Base-by-base conservation (phyloP, 2,113 vertebrate species). In the Pogonocichla stellata region DNA sequence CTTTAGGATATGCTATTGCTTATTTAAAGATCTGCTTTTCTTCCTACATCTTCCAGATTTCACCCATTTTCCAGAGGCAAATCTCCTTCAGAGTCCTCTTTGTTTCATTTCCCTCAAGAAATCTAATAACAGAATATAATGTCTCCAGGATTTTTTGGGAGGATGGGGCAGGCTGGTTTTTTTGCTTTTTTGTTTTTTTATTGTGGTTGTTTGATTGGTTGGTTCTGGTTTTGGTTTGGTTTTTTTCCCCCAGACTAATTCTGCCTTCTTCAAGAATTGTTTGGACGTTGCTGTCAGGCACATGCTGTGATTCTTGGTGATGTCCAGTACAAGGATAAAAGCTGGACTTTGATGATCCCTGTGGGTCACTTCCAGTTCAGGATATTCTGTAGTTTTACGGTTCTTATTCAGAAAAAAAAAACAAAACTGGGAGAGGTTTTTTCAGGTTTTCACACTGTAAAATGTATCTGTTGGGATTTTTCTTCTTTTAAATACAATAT, bases 121-220 rank as follows among this genome's bases (percentile, higher is more conserved):
- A 42, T 22, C 22, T 54, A 58, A 58, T 48, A 81, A 34, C 23
- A 62, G 16, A 79, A 71, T 48, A 33, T 10, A 22, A 10, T 24
- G 7, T 66, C 29, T 67, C 12, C 14, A 71, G 47, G 16, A 79
- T 29, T 65, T 64, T 12, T 50, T 8, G 12, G 22, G 13, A 26
- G 10, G 14, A 28, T 15, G 14, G 4, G 4, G 10, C 5, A 43
- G 43, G 25, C 5, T 14, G 10, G 0, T 15, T 42, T 56, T 38
- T 73, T 26, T 10, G 7, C 9, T 19, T 57, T 26, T n/a, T 19
- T 33, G 10, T 8, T 47, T 54, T 71, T 48, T 20, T 14, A 8
- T 29, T 64, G 8, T 9, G 31, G 12, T 28, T 64, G 11, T 1
- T 38, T 25, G 22, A 5, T 67, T 47, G 16, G 24, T 57, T 43